phyloP scores from a whole-genome alignment of 2,113 vertebrate species.

The Heterochromis multidens region DNA sequence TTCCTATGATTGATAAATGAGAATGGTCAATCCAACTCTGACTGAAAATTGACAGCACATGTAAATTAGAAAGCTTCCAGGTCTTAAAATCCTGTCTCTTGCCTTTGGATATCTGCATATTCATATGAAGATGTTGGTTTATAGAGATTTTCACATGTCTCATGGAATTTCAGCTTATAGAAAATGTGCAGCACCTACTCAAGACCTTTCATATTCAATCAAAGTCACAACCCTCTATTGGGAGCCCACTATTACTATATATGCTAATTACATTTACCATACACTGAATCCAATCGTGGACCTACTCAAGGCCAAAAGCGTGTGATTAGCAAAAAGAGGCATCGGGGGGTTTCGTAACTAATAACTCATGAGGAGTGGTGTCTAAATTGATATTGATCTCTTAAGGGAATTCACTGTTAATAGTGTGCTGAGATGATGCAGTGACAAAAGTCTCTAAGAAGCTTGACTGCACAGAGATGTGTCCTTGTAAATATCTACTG shows the following conservation, averaged over 20 bases:
- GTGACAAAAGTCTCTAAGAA: not conserved
- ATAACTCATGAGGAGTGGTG: constrained; percentile 5
- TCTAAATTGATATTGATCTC: not conserved
- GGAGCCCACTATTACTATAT: not conserved
- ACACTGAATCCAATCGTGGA: not conserved
- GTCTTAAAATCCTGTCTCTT: not conserved
- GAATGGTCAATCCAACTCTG: not conserved
- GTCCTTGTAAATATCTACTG: not conserved
- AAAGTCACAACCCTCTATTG: not conserved
- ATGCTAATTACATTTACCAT: not conserved
- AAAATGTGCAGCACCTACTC: not conserved
- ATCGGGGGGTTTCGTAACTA: not conserved
- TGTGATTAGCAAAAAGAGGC: not conserved
- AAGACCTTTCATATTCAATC: not conserved
- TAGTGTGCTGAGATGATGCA: not conserved
- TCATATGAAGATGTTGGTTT: not conserved
- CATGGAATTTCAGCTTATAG: not conserved
- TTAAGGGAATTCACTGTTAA: not conserved
- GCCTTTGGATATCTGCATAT: not conserved
- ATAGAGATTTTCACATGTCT: not conserved
- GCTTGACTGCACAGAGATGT: not conserved
- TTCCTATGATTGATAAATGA: not conserved
- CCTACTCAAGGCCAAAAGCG: not conserved
- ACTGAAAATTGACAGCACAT: not conserved
- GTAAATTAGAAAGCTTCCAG: not conserved